A percentile compares a stretch with the other conserved stretches of the same genome.
These are phyloP conservation scores for Brachionus sp. DNA, from an alignment of 1,140 invertebrate species.

Conservation along the genomic window DNA sequence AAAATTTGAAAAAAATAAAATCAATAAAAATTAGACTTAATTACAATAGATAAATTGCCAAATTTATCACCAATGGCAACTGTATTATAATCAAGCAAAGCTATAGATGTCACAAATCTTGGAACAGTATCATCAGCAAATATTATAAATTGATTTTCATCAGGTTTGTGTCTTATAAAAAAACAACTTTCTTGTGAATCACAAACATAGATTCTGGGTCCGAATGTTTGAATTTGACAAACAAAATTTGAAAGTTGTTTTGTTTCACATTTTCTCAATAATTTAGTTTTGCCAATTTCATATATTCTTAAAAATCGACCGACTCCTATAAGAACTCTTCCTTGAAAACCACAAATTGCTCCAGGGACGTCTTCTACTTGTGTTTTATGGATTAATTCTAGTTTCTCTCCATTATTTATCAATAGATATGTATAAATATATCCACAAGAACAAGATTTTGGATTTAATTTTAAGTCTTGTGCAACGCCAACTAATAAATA, in stretches of 20 bases:
- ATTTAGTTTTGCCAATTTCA: constrained; percentile 92
- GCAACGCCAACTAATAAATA: constrained; percentile 82
- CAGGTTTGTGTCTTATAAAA: constrained; percentile 87
- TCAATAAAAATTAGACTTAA: constrained; percentile 49
- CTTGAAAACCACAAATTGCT: constrained; percentile 84
- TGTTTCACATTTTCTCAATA: constrained; percentile 96
- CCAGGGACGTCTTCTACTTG: constrained; percentile 78
- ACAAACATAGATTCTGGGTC: constrained; percentile 85
- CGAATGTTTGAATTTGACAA: constrained; percentile 84
- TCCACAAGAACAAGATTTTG: constrained; percentile 72
- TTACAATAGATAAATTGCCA: constrained; percentile 88
- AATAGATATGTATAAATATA: constrained; percentile 78
- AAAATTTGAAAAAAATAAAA: neutral
- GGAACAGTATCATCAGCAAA: constrained; percentile 97
- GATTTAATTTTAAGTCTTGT: constrained; percentile 83
- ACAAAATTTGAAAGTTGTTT: constrained; percentile 93
- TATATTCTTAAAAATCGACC: constrained; percentile 87
- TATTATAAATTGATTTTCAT: constrained; percentile 94
- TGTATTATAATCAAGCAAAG: constrained; percentile 92
- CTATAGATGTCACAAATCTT: constrained; percentile 85
- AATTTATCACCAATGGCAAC: constrained; percentile 95
- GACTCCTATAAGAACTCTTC: constrained; percentile 82
- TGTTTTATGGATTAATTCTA: constrained; percentile 90
- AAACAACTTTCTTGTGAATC: constrained; percentile 97
- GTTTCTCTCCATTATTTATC: constrained; percentile 67